These are phyloP conservation scores for Dichetophora obliterata DNA, from an alignment of 2,888 invertebrate genomes.

Conservation along the genomic window DNA sequence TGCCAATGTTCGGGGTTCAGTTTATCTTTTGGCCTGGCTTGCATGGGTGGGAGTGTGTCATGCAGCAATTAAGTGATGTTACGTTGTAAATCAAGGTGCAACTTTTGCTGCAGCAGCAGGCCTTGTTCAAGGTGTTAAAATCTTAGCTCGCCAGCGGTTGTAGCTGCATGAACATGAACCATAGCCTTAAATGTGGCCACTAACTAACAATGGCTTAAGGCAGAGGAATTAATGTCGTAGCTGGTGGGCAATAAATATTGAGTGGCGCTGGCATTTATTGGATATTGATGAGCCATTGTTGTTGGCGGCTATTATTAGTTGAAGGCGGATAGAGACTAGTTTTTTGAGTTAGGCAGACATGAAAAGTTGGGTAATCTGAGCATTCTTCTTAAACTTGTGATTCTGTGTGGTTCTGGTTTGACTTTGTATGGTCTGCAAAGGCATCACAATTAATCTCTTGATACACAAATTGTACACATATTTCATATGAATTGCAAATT, in stretches of 20 bases:
- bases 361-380: too few relatives aligned
- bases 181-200: neutral
- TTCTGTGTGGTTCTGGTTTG: too few relatives aligned
- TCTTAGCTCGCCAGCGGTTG: neutral
- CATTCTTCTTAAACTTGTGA: too few relatives aligned
- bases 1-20: too few relatives aligned
- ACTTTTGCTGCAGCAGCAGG: slow-evolving; percentile 5
- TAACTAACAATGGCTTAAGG: neutral
- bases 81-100: slow-evolving; percentile 39
- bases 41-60: neutral
- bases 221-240: neutral
- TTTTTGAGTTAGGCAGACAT: too few relatives aligned
- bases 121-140: slow-evolving; percentile 22
- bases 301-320: too few relatives aligned
- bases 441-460: too few relatives aligned
- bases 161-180: neutral
- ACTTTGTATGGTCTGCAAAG: too few relatives aligned
- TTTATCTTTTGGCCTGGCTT: neutral
- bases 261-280: neutral
- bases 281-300: neutral
- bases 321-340: too few relatives aligned
- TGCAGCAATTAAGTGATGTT: slow-evolving; percentile 18
- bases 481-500: too few relatives aligned
- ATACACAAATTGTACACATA: too few relatives aligned
- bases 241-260: neutral